Conservation (phyloP, 2,113 vertebrate genomes). For the Mobula hypostoma region DNA sequence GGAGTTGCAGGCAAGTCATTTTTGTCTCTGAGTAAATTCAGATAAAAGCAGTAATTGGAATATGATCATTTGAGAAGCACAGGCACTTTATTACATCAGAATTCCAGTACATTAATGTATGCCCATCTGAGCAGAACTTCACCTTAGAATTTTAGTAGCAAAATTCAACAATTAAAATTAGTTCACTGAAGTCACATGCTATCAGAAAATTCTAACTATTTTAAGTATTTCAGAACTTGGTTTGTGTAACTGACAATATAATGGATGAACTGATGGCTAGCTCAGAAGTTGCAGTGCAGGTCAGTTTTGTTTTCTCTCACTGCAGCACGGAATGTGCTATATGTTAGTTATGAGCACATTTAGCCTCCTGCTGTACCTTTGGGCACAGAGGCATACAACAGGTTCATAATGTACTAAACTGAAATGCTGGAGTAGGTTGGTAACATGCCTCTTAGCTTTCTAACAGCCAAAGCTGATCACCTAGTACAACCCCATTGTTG, state of each 20-base stretch:
- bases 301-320: too few species aligned
- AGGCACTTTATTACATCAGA: background rate
- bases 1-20: slow-evolving; percentile 82
- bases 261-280: too few species aligned
- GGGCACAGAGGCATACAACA: too few species aligned
- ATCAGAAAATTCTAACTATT: background rate
- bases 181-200: background rate
- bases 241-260: background rate
- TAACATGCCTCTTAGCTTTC: too few species aligned
- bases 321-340: too few species aligned
- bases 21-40: slow-evolving; percentile 72
- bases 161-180: background rate
- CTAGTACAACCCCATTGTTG: too few species aligned
- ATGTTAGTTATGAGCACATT: too few species aligned
- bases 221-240: background rate
- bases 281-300: too few species aligned
- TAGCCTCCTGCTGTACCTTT: too few species aligned
- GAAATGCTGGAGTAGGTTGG: too few species aligned
- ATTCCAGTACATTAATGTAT: background rate
- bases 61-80: background rate
- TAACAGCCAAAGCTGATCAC: too few species aligned
- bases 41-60: background rate
- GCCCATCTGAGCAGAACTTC: background rate
- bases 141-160: background rate
- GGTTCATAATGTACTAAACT: too few species aligned